A percentile compares a stretch with the other conserved stretches of the same genome.
phyloP scores from a whole-genome alignment of 2,888 invertebrate species.

The Parnassius glacialis region DNA sequence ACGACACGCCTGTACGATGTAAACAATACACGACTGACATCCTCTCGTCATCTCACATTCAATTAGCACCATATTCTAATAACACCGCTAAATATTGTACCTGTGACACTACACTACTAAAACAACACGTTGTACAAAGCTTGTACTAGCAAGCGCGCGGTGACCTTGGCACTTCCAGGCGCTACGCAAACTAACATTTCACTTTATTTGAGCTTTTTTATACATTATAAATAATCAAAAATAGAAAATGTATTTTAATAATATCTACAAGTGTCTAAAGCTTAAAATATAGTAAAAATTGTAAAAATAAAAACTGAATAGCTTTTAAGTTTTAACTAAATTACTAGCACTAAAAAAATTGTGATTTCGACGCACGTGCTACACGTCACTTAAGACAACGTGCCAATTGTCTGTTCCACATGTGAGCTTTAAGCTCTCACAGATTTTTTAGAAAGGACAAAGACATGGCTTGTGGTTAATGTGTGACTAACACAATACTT shows the following conservation, averaged over 20 bases:
- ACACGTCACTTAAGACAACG: slow-evolving; percentile 35
- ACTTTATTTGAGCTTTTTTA: no score
- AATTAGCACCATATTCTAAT: slow-evolving; percentile 40
- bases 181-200: no score
- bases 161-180: no score
- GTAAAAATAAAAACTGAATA: no score
- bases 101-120: slow-evolving; percentile 14
- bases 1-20: slow-evolving; percentile 29
- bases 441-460: slow-evolving; percentile 60
- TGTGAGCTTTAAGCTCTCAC: slow-evolving; percentile 56
- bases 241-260: no score
- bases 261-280: no score
- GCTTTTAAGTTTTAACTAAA: no score
- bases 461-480: slow-evolving; percentile 55
- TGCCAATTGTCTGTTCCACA: slow-evolving; percentile 54
- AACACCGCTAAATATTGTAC: slow-evolving; percentile 18
- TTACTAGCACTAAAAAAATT: neutral
- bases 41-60: slow-evolving; percentile 38
- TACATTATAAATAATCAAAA: no score
- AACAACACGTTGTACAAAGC: neutral
- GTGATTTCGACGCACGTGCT: neutral
- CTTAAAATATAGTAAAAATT: no score
- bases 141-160: no score
- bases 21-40: slow-evolving; percentile 26
- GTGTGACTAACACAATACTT: slow-evolving; percentile 52